phyloP scores from a whole-genome alignment of 2,888 invertebrate genomes.

The Plutella xylostella region DNA sequence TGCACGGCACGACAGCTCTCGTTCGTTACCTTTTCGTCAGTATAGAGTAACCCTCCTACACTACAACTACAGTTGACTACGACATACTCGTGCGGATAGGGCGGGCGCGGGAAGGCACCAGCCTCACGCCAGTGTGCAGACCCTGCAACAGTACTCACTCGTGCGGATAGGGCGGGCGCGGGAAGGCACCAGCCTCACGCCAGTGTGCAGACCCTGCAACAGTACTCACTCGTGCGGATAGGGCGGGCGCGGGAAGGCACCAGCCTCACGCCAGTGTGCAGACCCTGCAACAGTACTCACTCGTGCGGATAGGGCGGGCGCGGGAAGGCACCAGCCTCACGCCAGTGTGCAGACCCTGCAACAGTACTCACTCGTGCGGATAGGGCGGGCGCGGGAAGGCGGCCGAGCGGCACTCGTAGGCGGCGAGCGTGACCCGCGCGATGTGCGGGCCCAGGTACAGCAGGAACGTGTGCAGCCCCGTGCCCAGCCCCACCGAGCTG shows the following conservation, averaged over 20 bases:
- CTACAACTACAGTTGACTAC: no score
- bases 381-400: constrained; percentile 98
- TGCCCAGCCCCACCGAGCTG: constrained; percentile 97
- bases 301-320: constrained; percentile 98
- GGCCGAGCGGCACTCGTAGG: constrained; percentile 95
- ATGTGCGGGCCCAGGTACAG: constrained; percentile 99
- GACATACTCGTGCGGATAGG: no score
- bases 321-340: no score
- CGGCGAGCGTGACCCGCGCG: constrained; percentile 97
- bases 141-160: constrained; percentile 73
- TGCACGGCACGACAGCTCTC: no score
- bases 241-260: constrained; percentile 97
- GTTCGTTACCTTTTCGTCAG: no score
- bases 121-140: no score
- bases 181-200: no score
- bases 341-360: no score
- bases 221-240: constrained; percentile 92
- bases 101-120: no score
- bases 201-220: no score
- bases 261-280: no score
- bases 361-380: constrained; percentile 85
- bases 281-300: constrained; percentile 63
- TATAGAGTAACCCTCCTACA: no score
- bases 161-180: constrained; percentile 97
- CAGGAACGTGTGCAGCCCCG: constrained; percentile 98